Conservation (phyloP, 53 echinoderm and acorn worm genomes). For the Hippasteria phrygiana region DNA sequence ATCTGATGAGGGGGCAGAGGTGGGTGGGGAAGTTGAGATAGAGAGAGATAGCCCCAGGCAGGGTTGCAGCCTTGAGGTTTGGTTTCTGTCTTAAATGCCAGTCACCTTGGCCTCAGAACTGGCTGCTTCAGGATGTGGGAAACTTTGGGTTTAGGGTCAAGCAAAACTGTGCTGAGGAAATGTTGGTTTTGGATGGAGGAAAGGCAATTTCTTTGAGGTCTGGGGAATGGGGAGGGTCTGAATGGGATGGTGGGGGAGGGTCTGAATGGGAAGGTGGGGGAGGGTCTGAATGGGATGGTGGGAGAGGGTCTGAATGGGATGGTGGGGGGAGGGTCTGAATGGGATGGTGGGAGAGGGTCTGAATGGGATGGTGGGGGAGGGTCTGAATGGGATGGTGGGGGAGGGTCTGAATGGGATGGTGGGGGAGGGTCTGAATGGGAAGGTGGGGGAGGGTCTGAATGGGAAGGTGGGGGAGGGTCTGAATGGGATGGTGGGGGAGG, state of each 20-base stretch:
- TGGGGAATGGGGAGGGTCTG: neutral
- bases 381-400: no score
- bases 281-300: no score
- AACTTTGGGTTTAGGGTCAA: conserved; percentile 19
- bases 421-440: no score
- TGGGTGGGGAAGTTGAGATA: neutral
- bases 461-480: no score
- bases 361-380: no score
- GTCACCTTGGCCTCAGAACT: neutral
- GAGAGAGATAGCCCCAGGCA: neutral
- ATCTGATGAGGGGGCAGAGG: neutral
- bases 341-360: no score
- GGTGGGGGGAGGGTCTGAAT: no score
- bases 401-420: no score
- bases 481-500: no score
- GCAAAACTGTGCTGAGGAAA: conserved; percentile 38
- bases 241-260: neutral
- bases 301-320: no score
- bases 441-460: no score
- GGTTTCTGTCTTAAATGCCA: neutral
- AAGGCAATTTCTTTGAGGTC: neutral
- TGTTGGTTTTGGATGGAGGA: neutral
- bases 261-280: no score
- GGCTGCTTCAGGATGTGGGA: neutral
- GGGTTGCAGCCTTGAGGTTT: neutral